Evolutionary conservation across 2,113 vertebrate species (phyloP).

Genomic region (Seriola aureovittata): DNA sequence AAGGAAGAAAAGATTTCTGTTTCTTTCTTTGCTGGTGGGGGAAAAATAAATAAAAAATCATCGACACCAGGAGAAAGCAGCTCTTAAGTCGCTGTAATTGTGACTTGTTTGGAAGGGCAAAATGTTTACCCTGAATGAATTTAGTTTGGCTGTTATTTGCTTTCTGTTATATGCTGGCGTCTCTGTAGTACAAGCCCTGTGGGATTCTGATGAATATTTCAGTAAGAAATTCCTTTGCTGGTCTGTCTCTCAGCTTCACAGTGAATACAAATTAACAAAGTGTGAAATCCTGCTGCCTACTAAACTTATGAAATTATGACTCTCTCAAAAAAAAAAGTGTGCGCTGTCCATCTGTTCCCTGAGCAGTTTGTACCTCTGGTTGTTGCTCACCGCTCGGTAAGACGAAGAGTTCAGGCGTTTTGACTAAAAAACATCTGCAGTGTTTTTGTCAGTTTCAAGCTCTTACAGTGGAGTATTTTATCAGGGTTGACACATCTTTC

Average conservation of each 20-base stretch:
- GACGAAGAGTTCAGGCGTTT: not conserved
- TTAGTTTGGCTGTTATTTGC: slow-evolving; percentile 63
- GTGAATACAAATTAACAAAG: slow-evolving; percentile 76
- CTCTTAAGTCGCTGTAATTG: slow-evolving; percentile 66
- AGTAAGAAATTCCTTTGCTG: slow-evolving; percentile 52
- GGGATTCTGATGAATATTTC: slow-evolving; percentile 75
- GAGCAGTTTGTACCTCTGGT: not conserved
- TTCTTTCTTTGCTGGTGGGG: slow-evolving; percentile 10
- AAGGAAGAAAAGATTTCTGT: slow-evolving; percentile 12
- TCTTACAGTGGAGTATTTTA: not conserved
- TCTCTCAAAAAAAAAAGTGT: too few species aligned
- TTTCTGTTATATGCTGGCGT: slow-evolving; percentile 53
- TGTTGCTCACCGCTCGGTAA: not conserved
- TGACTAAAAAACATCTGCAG: not conserved
- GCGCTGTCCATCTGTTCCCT: slow-evolving; percentile 15
- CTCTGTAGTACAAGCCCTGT: slow-evolving; percentile 59
- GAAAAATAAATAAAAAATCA: slow-evolving; percentile 2
- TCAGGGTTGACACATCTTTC: not conserved
- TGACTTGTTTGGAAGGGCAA: slow-evolving; percentile 70
- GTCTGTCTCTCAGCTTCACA: slow-evolving; percentile 62
- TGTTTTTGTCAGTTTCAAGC: not conserved
- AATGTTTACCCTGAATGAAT: slow-evolving; percentile 73
- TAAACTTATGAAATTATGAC: slow-evolving; percentile 43
- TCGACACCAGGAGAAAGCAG: slow-evolving; percentile 11
- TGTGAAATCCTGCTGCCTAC: slow-evolving; percentile 57